Percentiles rank a stretch among this genome's conserved stretches.
Conservation (phyloP, 2,888 invertebrate genomes). For the Eupithecia subfuscata region DNA sequence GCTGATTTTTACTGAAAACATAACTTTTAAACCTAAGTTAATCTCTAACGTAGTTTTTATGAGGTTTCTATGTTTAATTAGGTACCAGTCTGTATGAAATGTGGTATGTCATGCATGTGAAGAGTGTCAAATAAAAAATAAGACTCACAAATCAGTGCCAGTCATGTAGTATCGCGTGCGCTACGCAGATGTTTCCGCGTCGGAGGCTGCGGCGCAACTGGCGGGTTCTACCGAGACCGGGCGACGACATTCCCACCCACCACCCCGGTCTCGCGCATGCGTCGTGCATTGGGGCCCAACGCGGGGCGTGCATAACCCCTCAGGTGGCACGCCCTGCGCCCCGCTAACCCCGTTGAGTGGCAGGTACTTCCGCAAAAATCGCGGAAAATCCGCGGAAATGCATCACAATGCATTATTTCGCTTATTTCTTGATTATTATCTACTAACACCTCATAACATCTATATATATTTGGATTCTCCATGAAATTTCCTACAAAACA, state of each 20-base stretch:
- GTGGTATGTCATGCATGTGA: background rate
- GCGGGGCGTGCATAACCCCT: slow-evolving; percentile 55
- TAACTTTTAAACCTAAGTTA: background rate
- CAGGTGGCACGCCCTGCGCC: too few relatives aligned
- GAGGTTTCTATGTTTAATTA: background rate
- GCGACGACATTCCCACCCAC: slow-evolving; percentile 45
- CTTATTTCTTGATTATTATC: too few relatives aligned
- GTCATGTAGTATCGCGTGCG: slow-evolving; percentile 53
- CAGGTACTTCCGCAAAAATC: too few relatives aligned
- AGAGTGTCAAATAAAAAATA: slow-evolving; percentile 29
- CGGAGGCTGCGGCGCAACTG: slow-evolving; percentile 78
- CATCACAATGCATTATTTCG: too few relatives aligned
- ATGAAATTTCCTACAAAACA: too few relatives aligned
- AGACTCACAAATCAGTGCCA: slow-evolving; percentile 69
- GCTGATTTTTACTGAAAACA: background rate
- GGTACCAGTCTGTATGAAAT: background rate
- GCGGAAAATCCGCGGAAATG: too few relatives aligned
- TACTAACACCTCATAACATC: too few relatives aligned
- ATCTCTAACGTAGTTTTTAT: background rate
- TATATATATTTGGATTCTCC: too few relatives aligned
- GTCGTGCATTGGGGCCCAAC: slow-evolving; percentile 70
- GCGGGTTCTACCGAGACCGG: slow-evolving; percentile 52
- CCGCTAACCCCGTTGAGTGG: too few relatives aligned
- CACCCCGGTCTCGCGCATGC: slow-evolving; percentile 41
- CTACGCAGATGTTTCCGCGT: slow-evolving; percentile 60